Percentiles rank a stretch among this genome's conserved stretches.
Evolutionary conservation across 2,888 invertebrate species (phyloP).

Genomic region (Teleiodes luculella): DNA sequence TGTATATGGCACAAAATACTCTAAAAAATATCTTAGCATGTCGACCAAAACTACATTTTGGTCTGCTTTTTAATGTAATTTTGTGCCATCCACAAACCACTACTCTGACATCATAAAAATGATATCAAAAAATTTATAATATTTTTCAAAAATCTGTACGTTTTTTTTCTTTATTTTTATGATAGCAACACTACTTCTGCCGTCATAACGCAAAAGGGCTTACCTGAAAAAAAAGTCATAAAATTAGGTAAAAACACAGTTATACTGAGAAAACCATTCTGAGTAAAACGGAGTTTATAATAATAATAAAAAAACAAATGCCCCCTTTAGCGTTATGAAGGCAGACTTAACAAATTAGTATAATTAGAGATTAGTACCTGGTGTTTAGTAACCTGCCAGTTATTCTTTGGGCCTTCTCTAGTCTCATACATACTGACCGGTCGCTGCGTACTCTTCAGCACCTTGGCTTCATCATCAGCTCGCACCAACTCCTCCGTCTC

Average conservation of each 20-base stretch:
- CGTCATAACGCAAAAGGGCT: no score
- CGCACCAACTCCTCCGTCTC: constrained; percentile 58
- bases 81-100: constrained; percentile 2
- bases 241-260: no score
- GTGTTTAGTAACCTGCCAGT: constrained; percentile 80
- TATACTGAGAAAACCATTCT: no score
- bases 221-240: no score
- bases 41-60: no score
- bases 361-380: constrained; percentile 72
- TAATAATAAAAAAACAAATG: no score
- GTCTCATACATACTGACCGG: constrained; percentile 94
- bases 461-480: constrained; percentile 72
- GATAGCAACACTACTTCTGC: constrained; percentile 1
- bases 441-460: constrained; percentile 76
- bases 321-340: no score
- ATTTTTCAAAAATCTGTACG: no score
- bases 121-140: no score
- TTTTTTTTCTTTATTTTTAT: neutral
- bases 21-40: no score
- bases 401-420: constrained; percentile 82
- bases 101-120: neutral
- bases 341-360: constrained; percentile 53
- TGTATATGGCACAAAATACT: neutral
- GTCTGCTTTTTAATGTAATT: no score
- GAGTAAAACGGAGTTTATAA: no score